Percentiles rank a stretch among this genome's conserved stretches.
Evolutionary conservation across 2,113 vertebrate species (phyloP).

Genomic region (Leuciscus idus): DNA sequence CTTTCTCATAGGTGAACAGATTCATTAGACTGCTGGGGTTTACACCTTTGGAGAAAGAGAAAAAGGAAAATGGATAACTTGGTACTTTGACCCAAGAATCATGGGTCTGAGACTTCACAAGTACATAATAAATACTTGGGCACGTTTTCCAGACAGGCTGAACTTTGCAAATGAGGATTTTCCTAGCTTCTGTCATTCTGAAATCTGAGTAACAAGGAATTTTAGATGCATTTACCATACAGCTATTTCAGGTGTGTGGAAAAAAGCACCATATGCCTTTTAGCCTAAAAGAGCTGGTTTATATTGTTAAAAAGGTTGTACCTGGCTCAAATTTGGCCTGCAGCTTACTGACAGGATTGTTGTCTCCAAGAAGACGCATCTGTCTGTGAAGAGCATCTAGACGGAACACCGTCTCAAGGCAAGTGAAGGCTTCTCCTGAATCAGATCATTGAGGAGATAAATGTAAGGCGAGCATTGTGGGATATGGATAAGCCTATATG

Average conservation of each 20-base stretch:
- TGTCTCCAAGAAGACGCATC: conserved; percentile 92
- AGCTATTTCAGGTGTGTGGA: conserved; percentile 20
- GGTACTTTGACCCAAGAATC: background rate
- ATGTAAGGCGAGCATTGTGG: background rate
- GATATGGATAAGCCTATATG: background rate
- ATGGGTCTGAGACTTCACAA: conserved; percentile 1
- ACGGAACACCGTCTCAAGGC: conserved; percentile 92
- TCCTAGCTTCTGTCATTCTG: background rate
- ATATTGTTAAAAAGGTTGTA: conserved; percentile 55
- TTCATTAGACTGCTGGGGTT: conserved; percentile 98
- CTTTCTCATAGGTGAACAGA: conserved; percentile 97
- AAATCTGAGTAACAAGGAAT: conserved; percentile 5
- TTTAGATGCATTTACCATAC: background rate
- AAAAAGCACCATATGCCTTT: background rate
- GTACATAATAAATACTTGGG: background rate
- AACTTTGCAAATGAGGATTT: background rate
- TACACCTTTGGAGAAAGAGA: conserved; percentile 78
- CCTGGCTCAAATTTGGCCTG: conserved; percentile 96
- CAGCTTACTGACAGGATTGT: conserved; percentile 92
- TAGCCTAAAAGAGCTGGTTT: background rate
- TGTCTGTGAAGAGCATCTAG: conserved; percentile 94
- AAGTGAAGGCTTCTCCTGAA: conserved; percentile 92
- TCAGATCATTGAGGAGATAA: background rate
- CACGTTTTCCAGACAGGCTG: background rate
- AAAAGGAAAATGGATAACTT: background rate